Base-by-base conservation (phyloP, 2,888 invertebrate species). In the Drosophila tanythrix region DNA sequence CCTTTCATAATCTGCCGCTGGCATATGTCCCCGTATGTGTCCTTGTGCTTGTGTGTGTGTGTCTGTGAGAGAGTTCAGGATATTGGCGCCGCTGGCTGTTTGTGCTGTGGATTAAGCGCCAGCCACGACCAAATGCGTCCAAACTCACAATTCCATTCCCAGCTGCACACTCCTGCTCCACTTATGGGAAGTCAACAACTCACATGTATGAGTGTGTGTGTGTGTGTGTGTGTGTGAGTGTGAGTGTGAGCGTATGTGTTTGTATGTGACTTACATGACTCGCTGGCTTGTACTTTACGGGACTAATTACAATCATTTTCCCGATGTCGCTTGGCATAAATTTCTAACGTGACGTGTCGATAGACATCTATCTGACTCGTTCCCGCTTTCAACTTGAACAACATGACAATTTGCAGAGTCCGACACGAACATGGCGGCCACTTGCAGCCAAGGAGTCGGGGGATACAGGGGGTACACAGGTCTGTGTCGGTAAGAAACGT, bases 81-180 rank as follows among this genome's bases (percentile, higher is more conserved):
- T 87, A 89, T 89, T 87, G 88, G 83, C 89, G 84, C 87, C 84
- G 78, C 80, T 76, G 77, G 73, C 72, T 89, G 86, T 88, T 89
- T 89, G 83, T 72, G 63, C 52, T 88, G 77, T 75, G 89, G 87
- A 88, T 88, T 89, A 88, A 68, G 66, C 67, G 69, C 71, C 82
- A 89, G 82, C 69, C 74, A 74, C 74, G 64, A 75, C 86, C 84
- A 74, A 86, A 79, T 85, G 83, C 63, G 79, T 59, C 76, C 84
- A 79, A 79, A 8, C 50, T 57, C 33, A 31, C 68, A 57, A 55
- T 40, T 57, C 48, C 55, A 25, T 25, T 25, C 46, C 46, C 27
- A 46, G 25, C 46, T 46, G 21, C 11, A 21, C 3, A 7, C n/a
- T 36, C 33, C 52, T 50, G 38, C 67, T 35, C 29, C 25, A 11